Evolutionary conservation across 2,888 invertebrate genomes (phyloP), one percentile per base, ranked within the genome.

Genomic region (Tachina fera): DNA sequence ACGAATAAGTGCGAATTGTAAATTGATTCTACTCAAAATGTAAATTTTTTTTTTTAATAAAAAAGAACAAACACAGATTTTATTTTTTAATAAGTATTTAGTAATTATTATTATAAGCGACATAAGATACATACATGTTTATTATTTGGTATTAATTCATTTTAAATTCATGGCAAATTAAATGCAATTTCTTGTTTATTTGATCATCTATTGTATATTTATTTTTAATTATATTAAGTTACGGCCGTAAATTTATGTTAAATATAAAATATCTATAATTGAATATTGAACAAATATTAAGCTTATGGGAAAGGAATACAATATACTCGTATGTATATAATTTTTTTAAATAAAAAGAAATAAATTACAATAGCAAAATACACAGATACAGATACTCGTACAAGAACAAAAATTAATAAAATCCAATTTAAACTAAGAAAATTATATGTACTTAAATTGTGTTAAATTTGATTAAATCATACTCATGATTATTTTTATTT

Each of bases 41-140:
- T 49, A 5, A 31, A 31, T 0, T 5, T 31, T 31, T 6, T 31
- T 49, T 39, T 41, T 22, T 10, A 31, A 19, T 22, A 10, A 10
- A 53, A 78, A 31, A 58, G 53, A 60, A 60, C 19, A 80, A 80
- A 72, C 45, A 67, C 58, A 61, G 49, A 60, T 22, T 63, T 70
- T 63, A 63, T 53, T 63, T 75, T 75, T 41, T 47, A 13, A 43
- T 56, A 56, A 51, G 14, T 58, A 63, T 60, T 68, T 31, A 58
- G 56, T 70, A 58, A 58, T 70, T 65, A n/a, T 43, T 65, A 45
- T 67, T 70, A 41, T 47, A 79, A 65, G 71, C 79, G 47, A 70
- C 61, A 78, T 78, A 31, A 70, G 49, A 79, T 79, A 71, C 22
- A 22, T 22, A 22, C 22, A 39, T 61, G 53, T 56, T 71, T 63